Evolutionary conservation across 2,113 vertebrate genomes (phyloP).

Genomic region (Murina feae): DNA sequence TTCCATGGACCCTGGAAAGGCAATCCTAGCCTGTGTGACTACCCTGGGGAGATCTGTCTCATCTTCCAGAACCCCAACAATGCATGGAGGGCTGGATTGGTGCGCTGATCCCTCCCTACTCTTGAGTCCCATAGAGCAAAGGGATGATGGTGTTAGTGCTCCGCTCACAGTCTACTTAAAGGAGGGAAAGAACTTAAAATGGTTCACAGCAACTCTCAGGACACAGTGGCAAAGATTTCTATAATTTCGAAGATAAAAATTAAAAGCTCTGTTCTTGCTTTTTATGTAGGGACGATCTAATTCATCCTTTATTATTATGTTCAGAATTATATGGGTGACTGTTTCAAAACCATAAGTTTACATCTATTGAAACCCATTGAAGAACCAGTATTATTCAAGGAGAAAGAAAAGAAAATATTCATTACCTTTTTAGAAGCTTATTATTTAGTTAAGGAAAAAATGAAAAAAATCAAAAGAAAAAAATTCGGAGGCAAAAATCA

Average conservation of each 20-base stretch:
- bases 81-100: background rate
- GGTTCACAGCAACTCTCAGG: background rate
- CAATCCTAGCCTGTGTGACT: too few relatives aligned
- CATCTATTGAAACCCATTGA: background rate
- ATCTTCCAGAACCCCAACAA: background rate
- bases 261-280: background rate
- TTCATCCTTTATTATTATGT: background rate
- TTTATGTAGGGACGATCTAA: background rate
- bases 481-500: background rate
- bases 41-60: background rate
- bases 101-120: too few relatives aligned
- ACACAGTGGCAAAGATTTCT: background rate
- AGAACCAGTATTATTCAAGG: background rate
- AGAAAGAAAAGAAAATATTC: background rate
- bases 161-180: background rate
- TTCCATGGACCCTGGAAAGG: background rate
- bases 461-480: background rate
- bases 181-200: background rate
- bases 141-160: background rate
- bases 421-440: background rate
- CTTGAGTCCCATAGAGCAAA: background rate
- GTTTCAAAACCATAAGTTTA: background rate
- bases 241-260: background rate
- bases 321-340: background rate
- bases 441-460: background rate